These are phyloP conservation scores for Thrips palmi DNA, from an alignment of 1,140 invertebrate species.

Conservation along the genomic window DNA sequence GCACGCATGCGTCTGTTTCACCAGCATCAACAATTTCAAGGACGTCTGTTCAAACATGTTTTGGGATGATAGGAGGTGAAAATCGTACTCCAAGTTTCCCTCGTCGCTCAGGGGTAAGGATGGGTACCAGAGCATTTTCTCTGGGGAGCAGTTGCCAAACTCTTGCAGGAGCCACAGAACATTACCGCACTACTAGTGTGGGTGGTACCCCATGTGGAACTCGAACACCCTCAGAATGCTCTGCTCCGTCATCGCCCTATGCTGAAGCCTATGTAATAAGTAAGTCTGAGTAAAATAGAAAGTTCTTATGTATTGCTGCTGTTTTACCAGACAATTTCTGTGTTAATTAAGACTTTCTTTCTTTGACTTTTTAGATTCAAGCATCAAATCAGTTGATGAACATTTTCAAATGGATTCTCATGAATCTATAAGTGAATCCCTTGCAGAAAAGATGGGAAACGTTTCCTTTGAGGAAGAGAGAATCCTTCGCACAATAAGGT, in stretches of 20 bases:
- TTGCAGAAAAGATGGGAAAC: constrained; percentile 47
- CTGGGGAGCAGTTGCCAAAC: constrained; percentile 17
- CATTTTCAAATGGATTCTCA: constrained; percentile 27
- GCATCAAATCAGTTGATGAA: constrained; percentile 29
- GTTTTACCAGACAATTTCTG: background rate
- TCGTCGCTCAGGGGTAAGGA: constrained; percentile 44
- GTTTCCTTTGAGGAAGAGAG: constrained; percentile 49
- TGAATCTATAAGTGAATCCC: constrained; percentile 41
- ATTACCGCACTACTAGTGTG: background rate
- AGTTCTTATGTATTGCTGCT: background rate
- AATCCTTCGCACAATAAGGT: constrained; percentile 38
- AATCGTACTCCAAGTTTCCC: constrained; percentile 29
- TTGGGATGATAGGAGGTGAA: constrained; percentile 12
- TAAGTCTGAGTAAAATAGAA: constrained; percentile 17
- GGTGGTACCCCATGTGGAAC: background rate
- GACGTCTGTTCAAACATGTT: constrained; percentile 2
- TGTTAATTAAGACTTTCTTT: constrained; percentile 1
- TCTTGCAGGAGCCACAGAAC: constrained; percentile 5
- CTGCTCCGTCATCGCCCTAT: constrained; percentile 20
- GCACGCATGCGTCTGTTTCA: too few relatives aligned
- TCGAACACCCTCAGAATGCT: constrained; percentile 1
- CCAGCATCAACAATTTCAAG: constrained; percentile 19
- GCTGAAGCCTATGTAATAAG: constrained; percentile 30
- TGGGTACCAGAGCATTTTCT: constrained; percentile 46
- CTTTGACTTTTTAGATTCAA: constrained; percentile 26